Conservation (phyloP, 2,797 vertebrate species). For the Oryzias sinensis region DNA sequence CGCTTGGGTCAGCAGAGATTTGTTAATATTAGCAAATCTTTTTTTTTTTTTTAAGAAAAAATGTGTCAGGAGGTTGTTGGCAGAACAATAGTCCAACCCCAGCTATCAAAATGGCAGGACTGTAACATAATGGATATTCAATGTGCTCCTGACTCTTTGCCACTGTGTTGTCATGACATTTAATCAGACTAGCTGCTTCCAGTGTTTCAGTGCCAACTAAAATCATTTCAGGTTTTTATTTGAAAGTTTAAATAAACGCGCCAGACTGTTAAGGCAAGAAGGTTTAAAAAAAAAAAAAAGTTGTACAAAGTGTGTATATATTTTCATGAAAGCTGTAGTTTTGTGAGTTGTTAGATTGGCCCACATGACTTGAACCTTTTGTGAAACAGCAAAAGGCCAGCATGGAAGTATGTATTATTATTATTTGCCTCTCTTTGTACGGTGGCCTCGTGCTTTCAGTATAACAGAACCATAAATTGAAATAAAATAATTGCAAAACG, state of each 20-base stretch:
- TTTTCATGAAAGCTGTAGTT: slow-evolving; percentile 45
- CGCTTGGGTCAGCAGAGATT: too few relatives aligned
- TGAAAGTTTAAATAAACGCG: slow-evolving; percentile 28
- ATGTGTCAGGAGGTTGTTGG: too few relatives aligned
- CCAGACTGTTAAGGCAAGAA: slow-evolving; percentile 19
- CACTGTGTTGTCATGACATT: background rate
- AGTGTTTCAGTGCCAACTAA: background rate
- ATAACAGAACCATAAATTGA: background rate
- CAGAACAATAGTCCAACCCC: too few relatives aligned
- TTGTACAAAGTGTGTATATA: slow-evolving; percentile 58
- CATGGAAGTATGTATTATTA: background rate
- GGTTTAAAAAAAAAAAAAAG: slow-evolving; percentile 63
- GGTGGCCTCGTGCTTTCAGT: background rate
- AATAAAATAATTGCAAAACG: too few relatives aligned
- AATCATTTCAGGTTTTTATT: background rate
- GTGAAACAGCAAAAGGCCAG: background rate
- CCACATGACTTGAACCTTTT: slow-evolving; percentile 4
- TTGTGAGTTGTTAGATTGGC: slow-evolving; percentile 38
- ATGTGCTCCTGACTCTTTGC: background rate
- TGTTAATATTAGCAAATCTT: too few relatives aligned
- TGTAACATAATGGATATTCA: background rate
- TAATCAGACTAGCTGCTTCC: background rate
- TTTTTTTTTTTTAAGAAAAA: too few relatives aligned
- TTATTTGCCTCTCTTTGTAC: slow-evolving; percentile 1
- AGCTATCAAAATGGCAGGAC: too few relatives aligned